Evolutionary conservation across 2,888 invertebrate genomes (phyloP).

Genomic region (Chymomyza fuscimana): DNA sequence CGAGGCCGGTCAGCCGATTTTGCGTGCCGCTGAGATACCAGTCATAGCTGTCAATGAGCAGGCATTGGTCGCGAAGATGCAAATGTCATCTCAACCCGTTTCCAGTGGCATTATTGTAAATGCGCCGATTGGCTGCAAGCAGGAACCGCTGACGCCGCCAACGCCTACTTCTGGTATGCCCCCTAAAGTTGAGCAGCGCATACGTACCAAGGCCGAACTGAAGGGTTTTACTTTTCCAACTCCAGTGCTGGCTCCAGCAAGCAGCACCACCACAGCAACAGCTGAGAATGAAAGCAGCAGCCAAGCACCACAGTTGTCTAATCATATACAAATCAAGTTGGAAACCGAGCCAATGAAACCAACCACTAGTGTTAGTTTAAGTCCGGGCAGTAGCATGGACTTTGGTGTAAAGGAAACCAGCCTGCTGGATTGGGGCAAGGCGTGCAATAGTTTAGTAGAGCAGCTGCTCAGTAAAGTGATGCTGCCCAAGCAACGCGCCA

Average conservation of each 20-base stretch:
- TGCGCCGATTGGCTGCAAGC: constrained; percentile 41
- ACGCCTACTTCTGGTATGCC: constrained; percentile 18
- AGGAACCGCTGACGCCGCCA: constrained; percentile 48
- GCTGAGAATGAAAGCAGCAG: not conserved
- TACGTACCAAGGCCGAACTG: constrained; percentile 92
- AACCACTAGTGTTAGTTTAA: constrained; percentile 20
- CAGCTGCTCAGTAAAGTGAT: constrained; percentile 83
- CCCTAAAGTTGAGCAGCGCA: constrained; percentile 80
- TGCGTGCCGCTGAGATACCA: constrained; percentile 55
- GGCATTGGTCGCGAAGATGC: constrained; percentile 41
- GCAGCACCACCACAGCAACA: constrained; percentile 33
- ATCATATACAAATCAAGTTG: constrained; percentile 59
- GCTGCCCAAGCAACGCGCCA: not conserved
- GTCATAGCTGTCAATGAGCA: constrained; percentile 70
- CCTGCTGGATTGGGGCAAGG: constrained; percentile 82
- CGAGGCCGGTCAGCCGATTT: constrained; percentile 4
- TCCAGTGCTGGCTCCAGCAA: constrained; percentile 45
- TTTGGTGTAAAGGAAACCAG: constrained; percentile 41
- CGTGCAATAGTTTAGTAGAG: constrained; percentile 89
- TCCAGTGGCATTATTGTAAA: constrained; percentile 6
- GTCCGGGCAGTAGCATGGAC: constrained; percentile 24
- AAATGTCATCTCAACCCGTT: constrained; percentile 16
- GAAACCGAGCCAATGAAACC: constrained; percentile 38
- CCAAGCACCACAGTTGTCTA: constrained; percentile 43
- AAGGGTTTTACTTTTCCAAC: constrained; percentile 82